Conservation (phyloP, 2,113 vertebrate genomes). For the Aphelocoma coerulescens region DNA sequence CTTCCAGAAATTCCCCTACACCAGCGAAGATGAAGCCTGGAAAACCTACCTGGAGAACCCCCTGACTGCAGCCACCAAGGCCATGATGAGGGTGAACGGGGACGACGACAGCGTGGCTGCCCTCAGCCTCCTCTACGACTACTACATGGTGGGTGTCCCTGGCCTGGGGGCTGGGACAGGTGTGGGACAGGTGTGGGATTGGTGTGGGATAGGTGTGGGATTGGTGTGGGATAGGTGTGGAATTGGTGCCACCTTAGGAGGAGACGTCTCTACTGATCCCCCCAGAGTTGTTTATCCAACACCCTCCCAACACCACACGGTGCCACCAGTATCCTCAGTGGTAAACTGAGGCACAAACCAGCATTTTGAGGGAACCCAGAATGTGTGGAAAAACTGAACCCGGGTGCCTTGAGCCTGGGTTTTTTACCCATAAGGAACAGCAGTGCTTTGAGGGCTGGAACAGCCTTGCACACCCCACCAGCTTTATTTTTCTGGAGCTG, state of each 20-base stretch:
- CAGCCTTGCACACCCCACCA: not conserved
- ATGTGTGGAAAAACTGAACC: not conserved
- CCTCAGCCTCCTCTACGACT: conserved; percentile 88
- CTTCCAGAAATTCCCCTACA: conserved; percentile 82
- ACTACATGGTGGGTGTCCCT: conserved; percentile 75
- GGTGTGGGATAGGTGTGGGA: rapidly evolving
- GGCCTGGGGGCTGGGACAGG: not conserved
- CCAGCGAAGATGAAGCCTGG: conserved; percentile 88
- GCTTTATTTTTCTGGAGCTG: not conserved
- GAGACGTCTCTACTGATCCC: not conserved
- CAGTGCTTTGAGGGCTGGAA: not conserved
- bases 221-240: rapidly evolving
- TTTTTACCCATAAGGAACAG: not conserved
- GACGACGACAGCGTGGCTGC: conserved; percentile 86
- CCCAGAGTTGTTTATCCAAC: rapidly evolving
- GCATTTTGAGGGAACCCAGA: not conserved
- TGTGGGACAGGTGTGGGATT: rapidly evolving
- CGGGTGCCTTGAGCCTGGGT: not conserved
- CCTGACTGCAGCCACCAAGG: conserved; percentile 77
- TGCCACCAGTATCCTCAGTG: not conserved
- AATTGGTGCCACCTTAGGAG: not conserved
- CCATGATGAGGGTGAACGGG: conserved; percentile 85
- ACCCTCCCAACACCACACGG: not conserved
- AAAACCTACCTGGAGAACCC: conserved; percentile 83
- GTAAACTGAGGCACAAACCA: not conserved